Evolutionary conservation across 2,888 invertebrate species (phyloP), one percentile per base, ranked within the genome.

Genomic region (Eustalomyia histrio): DNA sequence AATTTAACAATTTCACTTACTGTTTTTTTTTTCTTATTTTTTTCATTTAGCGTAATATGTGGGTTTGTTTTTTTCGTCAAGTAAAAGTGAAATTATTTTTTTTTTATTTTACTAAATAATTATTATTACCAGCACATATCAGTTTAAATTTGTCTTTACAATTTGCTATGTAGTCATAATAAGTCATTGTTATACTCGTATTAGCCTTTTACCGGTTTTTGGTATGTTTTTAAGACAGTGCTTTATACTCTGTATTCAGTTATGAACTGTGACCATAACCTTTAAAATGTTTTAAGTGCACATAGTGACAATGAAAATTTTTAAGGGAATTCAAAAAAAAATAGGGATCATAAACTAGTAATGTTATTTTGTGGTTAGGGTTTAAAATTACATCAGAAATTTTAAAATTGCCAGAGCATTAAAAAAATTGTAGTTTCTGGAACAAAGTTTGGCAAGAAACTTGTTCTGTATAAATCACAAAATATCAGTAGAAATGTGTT

Each of bases 31-130:
- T 71, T 57, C 24, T 43, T 29, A 50, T 67, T 73, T 55, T 71
- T 74, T 65, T 53, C 73, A 60, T 57, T 29, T 29, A 60, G 9
- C 39, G 10, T 24, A 16, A 63, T 29, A 17, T 76, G 53, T 60
- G 7, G 50, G 24, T n/a, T n/a, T 14, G 50, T 18, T 6, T 33
- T n/a, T 33, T 39, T 52, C 29, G 63, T 74, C 78, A 63, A 69
- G 74, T 75, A 80, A 83, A 83, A 83, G 83, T 83, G 80, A 83
- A 83, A 83, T 78, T 80, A 80, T 79, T 82, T 71, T 74, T 4
- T 21, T 21, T 21, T 29, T 29, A 29, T 29, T 72, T 67, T 63
- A 63, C 71, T 71, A 75, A 68, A 68, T 74, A 68, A 79, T 82
- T 82, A 61, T 82, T 79, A 82, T 82, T 76, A 58, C 76, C 68